Base-by-base conservation (phyloP, 2,888 invertebrate genomes). In the Cheilosia soror region DNA sequence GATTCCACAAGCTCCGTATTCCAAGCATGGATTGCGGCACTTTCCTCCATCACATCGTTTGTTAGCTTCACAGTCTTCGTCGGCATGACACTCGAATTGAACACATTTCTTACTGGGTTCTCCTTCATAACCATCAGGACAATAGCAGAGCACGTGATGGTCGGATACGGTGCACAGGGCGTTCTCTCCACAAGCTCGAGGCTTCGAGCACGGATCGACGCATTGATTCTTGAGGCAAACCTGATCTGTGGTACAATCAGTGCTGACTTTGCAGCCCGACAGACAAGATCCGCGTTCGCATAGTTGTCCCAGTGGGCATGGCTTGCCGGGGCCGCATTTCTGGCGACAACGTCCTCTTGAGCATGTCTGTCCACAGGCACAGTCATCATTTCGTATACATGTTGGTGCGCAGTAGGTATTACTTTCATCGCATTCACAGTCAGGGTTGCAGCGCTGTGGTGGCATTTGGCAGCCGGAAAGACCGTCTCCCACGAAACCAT, bases 101-200 rank as follows among this genome's bases (percentile, higher is more conserved):
- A 94, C 94, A 89, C 97, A 97, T 89, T 95, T 94, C 87, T 94
- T 95, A 77, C 94, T 94, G 0, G 97, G 96, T 90, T 97, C 96
- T 0, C 97, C 97, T 87, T 96, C 96, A 89, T 94, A 96, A 15
- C 97, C 97, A 89, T 96, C 96, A 0, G 97, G 97, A 90, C 98
- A 98, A 78, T 96, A 94, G 90, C 98, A 98, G 4, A 98, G 94
- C 55, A 96, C 95, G 51, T 96, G 94, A 91, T 97, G 98, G 87
- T 96, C 95, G 2, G 95, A 95, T 0, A 96, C 95, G 87, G 95
- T 94, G 90, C 98, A 98, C 1, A 96, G 90, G 0, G 98, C 97
- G 90, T 96, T 96, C 87, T 94, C 94, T 4, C 97, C 97, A 89
- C 98, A 98, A 1, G 96, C 95, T 15, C 93, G 93, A 27, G 92